Evolutionary conservation across 2,797 vertebrate species (phyloP).

Genomic region (Labroides dimidiatus): DNA sequence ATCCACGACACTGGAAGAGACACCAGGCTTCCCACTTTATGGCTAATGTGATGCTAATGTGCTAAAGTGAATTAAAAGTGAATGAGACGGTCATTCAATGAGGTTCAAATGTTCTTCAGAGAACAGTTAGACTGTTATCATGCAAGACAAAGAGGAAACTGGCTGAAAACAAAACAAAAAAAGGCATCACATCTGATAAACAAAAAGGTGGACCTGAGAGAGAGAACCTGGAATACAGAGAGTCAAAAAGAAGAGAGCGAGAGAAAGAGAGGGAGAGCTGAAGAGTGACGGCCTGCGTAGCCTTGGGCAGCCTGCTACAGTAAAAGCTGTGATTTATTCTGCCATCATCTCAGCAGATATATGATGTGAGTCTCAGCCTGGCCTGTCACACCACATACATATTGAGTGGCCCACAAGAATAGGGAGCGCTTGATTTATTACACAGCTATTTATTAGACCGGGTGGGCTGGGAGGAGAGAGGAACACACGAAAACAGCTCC

Average conservation of each 20-base stretch:
- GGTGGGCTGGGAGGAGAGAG: constrained; percentile 31
- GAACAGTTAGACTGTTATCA: background rate
- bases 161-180: constrained; percentile 22
- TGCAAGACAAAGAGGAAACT: constrained; percentile 25
- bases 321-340: constrained; percentile 80
- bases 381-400: constrained; percentile 75
- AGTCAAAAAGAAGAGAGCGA: constrained; percentile 24
- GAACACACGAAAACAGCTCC: constrained; percentile 34
- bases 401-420: constrained; percentile 64
- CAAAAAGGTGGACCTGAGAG: too few relatives aligned
- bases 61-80: constrained; percentile 23
- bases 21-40: background rate
- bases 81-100: constrained; percentile 1
- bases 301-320: constrained; percentile 72
- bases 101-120: too few relatives aligned
- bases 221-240: constrained; percentile 23
- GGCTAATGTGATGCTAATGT: constrained; percentile 29
- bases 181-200: constrained; percentile 36
- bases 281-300: constrained; percentile 52
- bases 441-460: constrained; percentile 70
- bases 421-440: constrained; percentile 75
- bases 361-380: constrained; percentile 58
- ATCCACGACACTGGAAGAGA: background rate
- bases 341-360: constrained; percentile 78
- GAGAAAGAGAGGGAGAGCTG: constrained; percentile 28